Evolutionary conservation across 2,113 vertebrate species (phyloP).

Genomic region (Greenwoodochromis staneri): DNA sequence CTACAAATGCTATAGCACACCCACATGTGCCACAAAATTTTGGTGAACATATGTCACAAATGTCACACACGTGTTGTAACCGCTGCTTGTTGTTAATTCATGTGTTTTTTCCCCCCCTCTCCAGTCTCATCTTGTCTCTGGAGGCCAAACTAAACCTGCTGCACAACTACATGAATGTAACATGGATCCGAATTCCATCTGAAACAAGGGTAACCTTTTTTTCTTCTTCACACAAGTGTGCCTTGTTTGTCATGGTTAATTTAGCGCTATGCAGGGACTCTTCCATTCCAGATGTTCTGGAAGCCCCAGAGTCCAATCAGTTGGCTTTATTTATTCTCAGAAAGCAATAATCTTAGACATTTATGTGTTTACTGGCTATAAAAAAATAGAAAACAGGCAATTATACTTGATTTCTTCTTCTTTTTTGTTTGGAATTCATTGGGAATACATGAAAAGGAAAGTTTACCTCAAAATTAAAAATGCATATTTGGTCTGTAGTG

Average conservation of each 20-base stretch:
- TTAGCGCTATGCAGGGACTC: neutral
- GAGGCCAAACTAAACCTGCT: conserved; percentile 97
- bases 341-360: neutral
- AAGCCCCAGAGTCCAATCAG: conserved; percentile 7
- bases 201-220: conserved; percentile 85
- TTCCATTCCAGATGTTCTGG: conserved; percentile 15
- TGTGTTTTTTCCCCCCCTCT: conserved; percentile 9
- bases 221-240: neutral
- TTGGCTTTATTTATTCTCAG: conserved; percentile 23
- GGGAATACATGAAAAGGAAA: neutral
- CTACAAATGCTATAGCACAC: neutral
- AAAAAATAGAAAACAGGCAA: neutral
- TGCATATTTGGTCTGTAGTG: neutral
- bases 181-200: conserved; percentile 97
- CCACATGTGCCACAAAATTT: neutral
- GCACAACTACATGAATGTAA: conserved; percentile 99
- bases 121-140: conserved; percentile 93
- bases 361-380: neutral
- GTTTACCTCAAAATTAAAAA: neutral
- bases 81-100: neutral
- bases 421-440: neutral
- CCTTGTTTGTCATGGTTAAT: conserved; percentile 4
- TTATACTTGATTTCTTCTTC: neutral
- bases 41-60: neutral
- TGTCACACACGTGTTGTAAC: neutral